Percentiles rank a stretch among this genome's conserved stretches.
Evolutionary conservation across 2,888 invertebrate species (phyloP).

Genomic region (Leptinotarsa peninsularis): DNA sequence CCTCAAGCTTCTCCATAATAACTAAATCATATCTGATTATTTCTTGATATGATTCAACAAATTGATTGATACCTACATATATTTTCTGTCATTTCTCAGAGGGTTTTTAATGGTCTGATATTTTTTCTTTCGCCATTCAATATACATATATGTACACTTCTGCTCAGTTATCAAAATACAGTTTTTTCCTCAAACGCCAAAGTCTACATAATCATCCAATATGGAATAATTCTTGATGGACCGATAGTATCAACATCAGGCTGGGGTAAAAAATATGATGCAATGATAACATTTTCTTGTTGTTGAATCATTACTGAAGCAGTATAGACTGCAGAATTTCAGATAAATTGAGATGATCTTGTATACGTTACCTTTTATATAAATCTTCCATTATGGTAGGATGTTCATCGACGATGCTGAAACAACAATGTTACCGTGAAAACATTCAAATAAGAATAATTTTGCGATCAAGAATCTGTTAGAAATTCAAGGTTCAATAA

Average conservation of each 20-base stretch:
- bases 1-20: too few relatives aligned
- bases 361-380: slow-evolving; percentile 4
- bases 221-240: neutral
- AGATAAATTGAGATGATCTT: neutral
- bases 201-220: neutral
- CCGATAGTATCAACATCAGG: neutral
- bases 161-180: neutral
- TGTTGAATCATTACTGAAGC: slow-evolving; percentile 53
- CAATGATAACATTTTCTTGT: slow-evolving; percentile 52
- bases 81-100: too few relatives aligned
- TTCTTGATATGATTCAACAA: too few relatives aligned
- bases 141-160: too few relatives aligned
- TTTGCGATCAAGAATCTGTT: neutral
- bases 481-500: neutral
- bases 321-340: slow-evolving; percentile 49
- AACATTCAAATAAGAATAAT: neutral
- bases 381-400: neutral
- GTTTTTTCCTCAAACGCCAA: neutral
- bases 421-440: neutral
- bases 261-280: neutral
- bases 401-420: neutral
- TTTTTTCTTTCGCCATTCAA: too few relatives aligned
- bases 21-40: too few relatives aligned
- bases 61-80: too few relatives aligned
- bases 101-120: too few relatives aligned